Evolutionary conservation across 2,888 invertebrate genomes (phyloP).

Genomic region (Leucophenga maculata): DNA sequence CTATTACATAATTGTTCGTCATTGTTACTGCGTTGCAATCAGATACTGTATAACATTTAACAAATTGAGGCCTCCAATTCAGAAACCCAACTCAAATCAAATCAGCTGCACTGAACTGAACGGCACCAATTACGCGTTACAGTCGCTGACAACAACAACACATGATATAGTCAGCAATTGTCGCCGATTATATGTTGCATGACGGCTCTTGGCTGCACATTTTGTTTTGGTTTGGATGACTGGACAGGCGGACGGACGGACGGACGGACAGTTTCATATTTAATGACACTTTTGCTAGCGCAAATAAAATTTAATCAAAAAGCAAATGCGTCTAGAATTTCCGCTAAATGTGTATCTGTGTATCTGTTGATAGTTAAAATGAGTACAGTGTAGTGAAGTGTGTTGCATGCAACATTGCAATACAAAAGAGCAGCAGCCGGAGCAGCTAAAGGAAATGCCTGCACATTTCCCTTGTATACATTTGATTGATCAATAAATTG

Average conservation of each 20-base stretch:
- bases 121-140: too few species aligned
- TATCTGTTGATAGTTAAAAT: neutral
- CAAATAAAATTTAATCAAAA: slow-evolving; percentile 39
- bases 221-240: too few species aligned
- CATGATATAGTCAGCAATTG: neutral
- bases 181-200: neutral
- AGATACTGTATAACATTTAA: slow-evolving; percentile 12
- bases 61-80: neutral
- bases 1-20: slow-evolving; percentile 13
- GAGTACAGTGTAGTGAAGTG: slow-evolving; percentile 47
- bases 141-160: too few species aligned
- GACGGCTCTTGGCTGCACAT: too few species aligned
- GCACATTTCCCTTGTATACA: slow-evolving; percentile 41
- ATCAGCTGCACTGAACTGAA: neutral
- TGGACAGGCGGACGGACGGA: too few species aligned
- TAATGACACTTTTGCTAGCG: slow-evolving; percentile 66
- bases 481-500: slow-evolving; percentile 37
- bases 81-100: too few species aligned
- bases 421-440: neutral
- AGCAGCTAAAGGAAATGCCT: slow-evolving; percentile 48
- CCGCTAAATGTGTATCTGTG: slow-evolving; percentile 34
- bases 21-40: too few species aligned
- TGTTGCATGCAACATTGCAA: slow-evolving; percentile 22
- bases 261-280: slow-evolving; percentile 11
- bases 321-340: slow-evolving; percentile 47